Conservation (phyloP, 2,113 vertebrate genomes). For the Coryphaenoides rupestris region DNA sequence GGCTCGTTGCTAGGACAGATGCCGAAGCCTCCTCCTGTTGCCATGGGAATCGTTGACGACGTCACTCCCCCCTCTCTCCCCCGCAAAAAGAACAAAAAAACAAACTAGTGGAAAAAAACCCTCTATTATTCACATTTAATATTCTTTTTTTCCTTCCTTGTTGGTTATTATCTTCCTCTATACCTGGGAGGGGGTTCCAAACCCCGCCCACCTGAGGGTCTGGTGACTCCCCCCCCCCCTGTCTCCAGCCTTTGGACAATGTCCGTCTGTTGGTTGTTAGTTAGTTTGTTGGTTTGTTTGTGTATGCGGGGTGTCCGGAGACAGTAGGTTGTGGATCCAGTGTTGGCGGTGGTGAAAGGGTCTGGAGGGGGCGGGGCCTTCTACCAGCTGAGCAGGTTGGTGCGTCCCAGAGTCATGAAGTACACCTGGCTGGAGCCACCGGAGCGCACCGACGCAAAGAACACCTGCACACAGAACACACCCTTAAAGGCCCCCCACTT, state of each 20-base stretch:
- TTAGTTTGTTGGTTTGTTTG: conserved; percentile 45
- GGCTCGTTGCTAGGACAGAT: no score
- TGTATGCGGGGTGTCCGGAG: neutral
- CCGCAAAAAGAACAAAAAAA: no score
- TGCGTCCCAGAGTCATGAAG: conserved; percentile 98
- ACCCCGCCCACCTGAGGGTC: no score
- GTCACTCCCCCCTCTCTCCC: no score
- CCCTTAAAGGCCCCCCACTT: no score
- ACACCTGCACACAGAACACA: conserved; percentile 76
- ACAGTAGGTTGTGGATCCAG: conserved; percentile 61
- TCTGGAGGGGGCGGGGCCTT: conserved; percentile 43
- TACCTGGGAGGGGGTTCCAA: no score
- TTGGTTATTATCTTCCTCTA: no score
- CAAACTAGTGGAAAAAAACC: no score
- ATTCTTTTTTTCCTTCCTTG: no score
- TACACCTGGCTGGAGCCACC: conserved; percentile 99
- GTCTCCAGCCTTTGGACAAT: neutral
- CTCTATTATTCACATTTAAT: no score
- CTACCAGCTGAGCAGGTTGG: conserved; percentile 99
- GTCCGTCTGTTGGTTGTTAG: conserved; percentile 10
- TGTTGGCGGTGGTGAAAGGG: conserved; percentile 54
- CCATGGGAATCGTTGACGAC: no score
- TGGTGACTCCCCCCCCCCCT: conserved; percentile 27
- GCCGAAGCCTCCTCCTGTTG: no score
- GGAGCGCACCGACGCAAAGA: conserved; percentile 95